phyloP scores from a whole-genome alignment of 2,888 invertebrate genomes.

The Acleris literana region DNA sequence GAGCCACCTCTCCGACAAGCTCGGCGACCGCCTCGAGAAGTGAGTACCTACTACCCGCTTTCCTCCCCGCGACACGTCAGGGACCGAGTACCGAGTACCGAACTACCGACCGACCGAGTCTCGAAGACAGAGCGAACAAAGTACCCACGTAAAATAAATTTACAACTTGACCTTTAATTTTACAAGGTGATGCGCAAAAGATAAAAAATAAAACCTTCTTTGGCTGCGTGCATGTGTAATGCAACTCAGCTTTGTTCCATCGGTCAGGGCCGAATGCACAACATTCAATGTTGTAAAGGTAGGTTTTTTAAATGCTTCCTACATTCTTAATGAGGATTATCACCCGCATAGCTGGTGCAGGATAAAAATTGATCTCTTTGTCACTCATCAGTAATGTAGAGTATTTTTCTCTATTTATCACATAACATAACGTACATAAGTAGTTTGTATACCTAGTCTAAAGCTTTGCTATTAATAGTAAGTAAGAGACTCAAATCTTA shows the following conservation, averaged over 20 bases:
- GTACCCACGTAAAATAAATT: conserved; percentile 40
- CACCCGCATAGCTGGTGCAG: neutral
- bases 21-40: conserved; percentile 86
- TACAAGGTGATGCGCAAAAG: conserved; percentile 54
- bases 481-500: too few relatives aligned
- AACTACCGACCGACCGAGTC: too few relatives aligned
- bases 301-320: conserved; percentile 26
- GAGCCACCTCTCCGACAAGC: conserved; percentile 85
- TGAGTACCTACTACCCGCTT: conserved; percentile 60
- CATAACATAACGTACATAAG: too few relatives aligned
- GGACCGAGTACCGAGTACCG: neutral
- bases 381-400: too few relatives aligned
- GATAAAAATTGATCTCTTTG: neutral
- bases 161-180: conserved; percentile 49
- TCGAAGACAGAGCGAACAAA: neutral
- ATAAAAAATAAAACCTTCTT: conserved; percentile 35
- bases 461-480: too few relatives aligned
- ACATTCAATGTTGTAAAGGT: conserved; percentile 32
- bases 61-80: conserved; percentile 8
- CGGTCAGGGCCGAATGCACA: conserved; percentile 42
- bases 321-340: conserved; percentile 18
- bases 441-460: too few relatives aligned
- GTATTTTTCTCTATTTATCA: too few relatives aligned
- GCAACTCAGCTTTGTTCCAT: conserved; percentile 42
- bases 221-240: conserved; percentile 43